A percentile compares a stretch with the other conserved stretches of the same genome.
Evolutionary conservation across 2,888 invertebrate species (phyloP).

Genomic region (Eristalinus sepulchralis): DNA sequence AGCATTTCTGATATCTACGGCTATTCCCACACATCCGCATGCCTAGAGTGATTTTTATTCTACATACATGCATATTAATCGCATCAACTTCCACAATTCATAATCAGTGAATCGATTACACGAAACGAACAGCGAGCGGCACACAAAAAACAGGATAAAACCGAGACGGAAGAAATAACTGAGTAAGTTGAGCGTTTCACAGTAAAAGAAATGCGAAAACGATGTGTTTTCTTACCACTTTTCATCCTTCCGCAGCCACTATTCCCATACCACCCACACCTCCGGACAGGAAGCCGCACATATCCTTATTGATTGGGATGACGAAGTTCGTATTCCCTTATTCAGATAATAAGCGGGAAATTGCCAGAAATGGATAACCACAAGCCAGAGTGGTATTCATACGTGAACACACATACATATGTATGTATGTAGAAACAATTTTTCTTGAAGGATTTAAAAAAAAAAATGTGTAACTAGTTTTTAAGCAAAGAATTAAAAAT

Average conservation of each 20-base stretch:
- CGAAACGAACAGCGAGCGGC: background rate
- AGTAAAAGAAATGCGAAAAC: background rate
- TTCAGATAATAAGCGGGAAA: slow-evolving; percentile 41
- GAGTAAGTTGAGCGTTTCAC: slow-evolving; percentile 2
- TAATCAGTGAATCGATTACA: slow-evolving; percentile 43
- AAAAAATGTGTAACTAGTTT: no score
- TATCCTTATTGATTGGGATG: slow-evolving; percentile 55
- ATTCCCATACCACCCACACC: background rate
- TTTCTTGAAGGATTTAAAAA: no score
- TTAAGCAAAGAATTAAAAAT: no score
- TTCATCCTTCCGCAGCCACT: slow-evolving; percentile 6
- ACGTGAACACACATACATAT: background rate
- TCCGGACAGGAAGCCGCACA: slow-evolving; percentile 29
- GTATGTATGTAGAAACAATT: no score
- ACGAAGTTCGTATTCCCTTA: slow-evolving; percentile 24
- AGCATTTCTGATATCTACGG: background rate
- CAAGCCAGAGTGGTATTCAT: background rate
- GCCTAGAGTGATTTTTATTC: slow-evolving; percentile 9
- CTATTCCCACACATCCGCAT: background rate
- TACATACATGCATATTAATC: background rate
- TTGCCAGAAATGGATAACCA: slow-evolving; percentile 43
- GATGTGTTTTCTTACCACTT: background rate
- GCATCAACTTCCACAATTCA: background rate
- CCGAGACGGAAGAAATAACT: background rate
- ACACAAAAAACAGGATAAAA: background rate